Evolutionary conservation across 2,888 invertebrate genomes (phyloP).

Genomic region (Eupsilia transversa): DNA sequence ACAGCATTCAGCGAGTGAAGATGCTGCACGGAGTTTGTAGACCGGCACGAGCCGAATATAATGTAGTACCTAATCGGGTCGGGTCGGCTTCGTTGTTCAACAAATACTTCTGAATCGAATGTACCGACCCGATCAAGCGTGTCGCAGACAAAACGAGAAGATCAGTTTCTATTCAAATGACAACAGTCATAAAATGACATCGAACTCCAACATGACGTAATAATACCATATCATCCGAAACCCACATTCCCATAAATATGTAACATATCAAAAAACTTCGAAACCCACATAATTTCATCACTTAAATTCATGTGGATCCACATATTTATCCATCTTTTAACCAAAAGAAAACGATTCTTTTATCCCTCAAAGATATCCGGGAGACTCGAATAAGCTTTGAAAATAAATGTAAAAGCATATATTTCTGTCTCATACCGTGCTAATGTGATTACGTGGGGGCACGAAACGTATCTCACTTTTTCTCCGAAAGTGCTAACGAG

Average conservation of each 20-base stretch:
- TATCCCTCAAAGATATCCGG: slow-evolving; percentile 59
- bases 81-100: not conserved
- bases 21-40: not conserved
- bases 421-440: slow-evolving; percentile 66
- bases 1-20: not conserved
- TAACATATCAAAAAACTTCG: slow-evolving; percentile 41
- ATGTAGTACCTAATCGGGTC: no score
- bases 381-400: slow-evolving; percentile 63
- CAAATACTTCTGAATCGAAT: not conserved
- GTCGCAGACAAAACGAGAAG: no score
- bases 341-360: slow-evolving; percentile 65
- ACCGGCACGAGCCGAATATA: not conserved
- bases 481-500: slow-evolving; percentile 76
- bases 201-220: slow-evolving; percentile 16
- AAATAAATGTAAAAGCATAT: slow-evolving; percentile 69
- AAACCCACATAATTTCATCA: slow-evolving; percentile 51
- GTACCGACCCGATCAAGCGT: not conserved
- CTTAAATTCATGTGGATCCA: slow-evolving; percentile 53
- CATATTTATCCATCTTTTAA: slow-evolving; percentile 52
- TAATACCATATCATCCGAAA: slow-evolving; percentile 5
- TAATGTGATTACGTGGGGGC: slow-evolving; percentile 75
- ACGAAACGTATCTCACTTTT: slow-evolving; percentile 71
- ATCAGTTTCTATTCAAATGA: not conserved
- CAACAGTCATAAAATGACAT: slow-evolving; percentile 17
- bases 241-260: slow-evolving; percentile 42